Percentiles rank a stretch among this genome's conserved stretches.
Conservation (phyloP, 92 coral and sea anemone genomes). For the Porites cylindrica region DNA sequence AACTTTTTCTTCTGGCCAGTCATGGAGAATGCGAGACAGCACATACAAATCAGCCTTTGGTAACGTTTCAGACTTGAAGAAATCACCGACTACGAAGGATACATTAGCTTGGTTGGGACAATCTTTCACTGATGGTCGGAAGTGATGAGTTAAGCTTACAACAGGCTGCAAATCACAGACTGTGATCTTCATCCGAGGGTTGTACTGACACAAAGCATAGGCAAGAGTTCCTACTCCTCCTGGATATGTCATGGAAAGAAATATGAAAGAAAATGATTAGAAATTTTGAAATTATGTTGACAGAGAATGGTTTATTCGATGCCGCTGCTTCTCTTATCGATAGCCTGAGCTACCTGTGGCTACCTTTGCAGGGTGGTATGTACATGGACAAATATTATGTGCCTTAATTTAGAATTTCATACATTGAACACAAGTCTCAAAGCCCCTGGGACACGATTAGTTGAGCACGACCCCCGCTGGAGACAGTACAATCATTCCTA, state of each 20-base stretch:
- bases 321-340: no score
- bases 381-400: no score
- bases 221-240: slow-evolving; percentile 55
- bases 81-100: slow-evolving; percentile 50
- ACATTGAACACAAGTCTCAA: no score
- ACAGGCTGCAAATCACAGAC: slow-evolving; percentile 56
- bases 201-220: slow-evolving; percentile 44
- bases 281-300: no score
- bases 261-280: no score
- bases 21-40: slow-evolving; percentile 35
- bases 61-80: slow-evolving; percentile 24
- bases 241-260: neutral
- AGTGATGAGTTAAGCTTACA: slow-evolving; percentile 23
- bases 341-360: no score
- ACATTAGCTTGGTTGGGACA: slow-evolving; percentile 56
- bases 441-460: no score
- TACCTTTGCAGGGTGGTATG: no score
- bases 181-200: slow-evolving; percentile 67
- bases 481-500: no score
- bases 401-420: no score
- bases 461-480: no score
- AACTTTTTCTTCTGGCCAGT: slow-evolving; percentile 49
- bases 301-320: no score
- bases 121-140: slow-evolving; percentile 42
- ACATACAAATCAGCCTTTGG: slow-evolving; percentile 59